Evolutionary conservation across 2,113 vertebrate species (phyloP), one percentile per base, ranked within the genome.

Genomic region (Verasper variegatus): DNA sequence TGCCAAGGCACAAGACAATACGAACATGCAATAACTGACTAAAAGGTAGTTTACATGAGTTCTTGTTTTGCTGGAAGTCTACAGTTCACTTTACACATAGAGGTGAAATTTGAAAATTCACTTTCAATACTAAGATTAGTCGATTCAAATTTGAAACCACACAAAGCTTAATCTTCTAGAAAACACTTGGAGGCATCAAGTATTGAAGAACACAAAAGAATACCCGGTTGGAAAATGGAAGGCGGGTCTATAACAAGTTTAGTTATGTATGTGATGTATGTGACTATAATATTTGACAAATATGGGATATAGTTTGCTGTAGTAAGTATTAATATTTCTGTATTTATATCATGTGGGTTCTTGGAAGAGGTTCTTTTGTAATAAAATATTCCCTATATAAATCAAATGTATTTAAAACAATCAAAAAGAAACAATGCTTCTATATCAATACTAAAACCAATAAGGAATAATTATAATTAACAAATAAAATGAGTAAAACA

Each of bases 1-100:
- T 26, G 21, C 51, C 59, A 68, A 65, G 26, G 54, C 15, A 67
- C 47, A 27, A 64, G 60, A 71, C 26, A 81, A 63, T 13, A 78
- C 24, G 42, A 47, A 26, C 51, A 58, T 72, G 64, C 18, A 52
- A 21, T 52, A n/a, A 65, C 57, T 66, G 68, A 74, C 13, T 20
- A 35, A 54, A 54, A 14, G 49, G 35, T 58, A 18, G 27, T 56
- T 23, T 56, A 37, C 40, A 63, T 42, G 35, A 14, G 35, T 31
- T 18, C 17, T 31, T 60, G 15, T 55, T 60, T 24, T 27, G 45
- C 6, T 20, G 12, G 15, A 45, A 47, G 9, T 24, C 23, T 55
- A 13, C n/a, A 40, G 54, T 21, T 3, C 5, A 74, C 57, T 49
- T 47, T 45, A 56, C 49, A 45, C 42, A 45, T n/a, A 7, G 26